Percentiles rank a stretch among this genome's conserved stretches.
Evolutionary conservation across 2,888 invertebrate species (phyloP).

Genomic region (Tetranychus truncatus): DNA sequence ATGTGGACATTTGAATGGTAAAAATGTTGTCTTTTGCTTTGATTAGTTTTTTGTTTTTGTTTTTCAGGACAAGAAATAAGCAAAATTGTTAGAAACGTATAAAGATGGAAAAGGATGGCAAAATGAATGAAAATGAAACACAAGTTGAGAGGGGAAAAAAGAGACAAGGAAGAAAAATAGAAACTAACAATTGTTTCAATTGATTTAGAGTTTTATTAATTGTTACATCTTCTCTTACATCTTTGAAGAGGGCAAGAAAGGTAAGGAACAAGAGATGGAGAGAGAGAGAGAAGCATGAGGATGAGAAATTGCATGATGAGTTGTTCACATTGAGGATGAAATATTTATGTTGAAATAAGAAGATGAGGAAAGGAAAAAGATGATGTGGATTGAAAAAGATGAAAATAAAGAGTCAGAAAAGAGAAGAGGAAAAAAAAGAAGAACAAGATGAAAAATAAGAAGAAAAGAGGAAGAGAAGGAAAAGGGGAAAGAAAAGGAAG

Average conservation of each 20-base stretch:
- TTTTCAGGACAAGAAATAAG: no score
- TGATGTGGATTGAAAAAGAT: constrained; percentile 17
- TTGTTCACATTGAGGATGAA: constrained; percentile 62
- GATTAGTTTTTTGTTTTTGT: no score
- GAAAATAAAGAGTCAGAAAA: constrained; percentile 12
- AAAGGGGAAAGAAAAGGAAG: constrained; percentile 18
- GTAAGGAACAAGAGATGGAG: not conserved
- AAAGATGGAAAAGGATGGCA: no score
- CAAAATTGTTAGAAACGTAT: no score
- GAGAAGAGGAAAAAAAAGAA: constrained; percentile 15
- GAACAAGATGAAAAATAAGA: constrained; percentile 1
- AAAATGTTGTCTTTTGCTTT: no score
- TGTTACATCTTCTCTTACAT: not conserved
- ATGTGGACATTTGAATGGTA: no score
- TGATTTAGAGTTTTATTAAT: not conserved
- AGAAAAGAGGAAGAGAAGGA: constrained; percentile 15
- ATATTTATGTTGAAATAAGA: constrained; percentile 40
- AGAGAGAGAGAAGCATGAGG: constrained; percentile 15
- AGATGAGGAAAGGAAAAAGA: constrained; percentile 9
- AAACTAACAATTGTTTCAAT: not conserved
- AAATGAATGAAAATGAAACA: no score
- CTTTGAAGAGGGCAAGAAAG: not conserved
- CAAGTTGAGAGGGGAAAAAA: no score
- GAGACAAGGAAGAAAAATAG: no score
- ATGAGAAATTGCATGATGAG: constrained; percentile 26